Evolutionary conservation across 2,113 vertebrate species (phyloP), one percentile per base, ranked within the genome.

Genomic region (Embiotoca jacksoni): DNA sequence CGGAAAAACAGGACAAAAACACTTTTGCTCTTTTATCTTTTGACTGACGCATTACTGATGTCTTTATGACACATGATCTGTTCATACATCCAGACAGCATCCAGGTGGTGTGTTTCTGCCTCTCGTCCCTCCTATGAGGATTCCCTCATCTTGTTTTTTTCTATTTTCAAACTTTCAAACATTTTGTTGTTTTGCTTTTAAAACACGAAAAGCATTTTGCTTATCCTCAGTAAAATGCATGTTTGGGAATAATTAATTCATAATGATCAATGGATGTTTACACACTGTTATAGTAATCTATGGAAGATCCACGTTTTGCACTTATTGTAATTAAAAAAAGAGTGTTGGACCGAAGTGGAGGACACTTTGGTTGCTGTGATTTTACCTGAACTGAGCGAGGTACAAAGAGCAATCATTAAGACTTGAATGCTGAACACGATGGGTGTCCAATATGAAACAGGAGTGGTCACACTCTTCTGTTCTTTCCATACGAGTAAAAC

Each of bases 11-110:
- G 66, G 33, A 67, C 41, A 70, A 60, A 80, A 61, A 76, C 23
- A 33, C 8, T 44, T 79, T 59, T 44, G 32, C 47, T 78, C 83
- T 88, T 85, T 89, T 72, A 83, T 87, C 83, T 81, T 41, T 7
- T n/a, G 55, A 74, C 56, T 86, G 83, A 90, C 55, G 50, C 84
- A 86, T 68, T 32, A 77, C 73, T 76, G 52, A 64, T 66, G 75
- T 78, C 85, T 91, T 77, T 72, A 85, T 92, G 91, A 92, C 90
- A 86, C 87, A 89, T 58, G 57, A 60, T 61, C 70, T 61, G 80
- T 64, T 90, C 87, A 90, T 83, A 74, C 58, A 72, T 46, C 41
- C 33, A 85, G 80, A 89, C 86, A 76, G 81, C 53, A 59, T 88
- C 82, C 88, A 91, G 89, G 64, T 91, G 91, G 64, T 58, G 62